A percentile compares a stretch with the other conserved stretches of the same genome.
phyloP scores from a whole-genome alignment of 2,888 invertebrate species.

The Drosophila putrida region DNA sequence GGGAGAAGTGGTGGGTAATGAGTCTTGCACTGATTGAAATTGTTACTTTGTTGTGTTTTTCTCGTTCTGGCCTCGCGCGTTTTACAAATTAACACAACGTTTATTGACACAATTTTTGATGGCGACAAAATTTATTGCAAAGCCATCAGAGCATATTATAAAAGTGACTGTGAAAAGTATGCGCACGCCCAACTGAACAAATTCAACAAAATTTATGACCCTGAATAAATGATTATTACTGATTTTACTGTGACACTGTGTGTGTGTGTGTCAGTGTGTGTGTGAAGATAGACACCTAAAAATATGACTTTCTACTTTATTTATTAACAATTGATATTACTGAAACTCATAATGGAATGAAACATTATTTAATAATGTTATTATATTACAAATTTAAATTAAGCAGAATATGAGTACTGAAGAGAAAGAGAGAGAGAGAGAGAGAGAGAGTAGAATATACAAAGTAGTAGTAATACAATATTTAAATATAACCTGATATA shows the following conservation, averaged over 20 bases:
- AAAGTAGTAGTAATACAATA: background rate
- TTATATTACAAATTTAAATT: background rate
- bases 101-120: conserved; percentile 37
- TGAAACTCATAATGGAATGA: background rate
- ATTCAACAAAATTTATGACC: conserved; percentile 7
- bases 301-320: background rate
- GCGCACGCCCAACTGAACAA: conserved; percentile 18
- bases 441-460: background rate
- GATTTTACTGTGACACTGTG: background rate
- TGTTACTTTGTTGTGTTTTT: conserved; percentile 19
- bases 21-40: conserved; percentile 44
- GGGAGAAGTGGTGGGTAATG: background rate
- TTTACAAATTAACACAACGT: conserved; percentile 43
- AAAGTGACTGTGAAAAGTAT: conserved; percentile 32
- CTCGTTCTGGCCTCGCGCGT: conserved; percentile 16
- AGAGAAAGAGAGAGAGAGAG: too few relatives aligned
- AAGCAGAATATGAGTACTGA: background rate
- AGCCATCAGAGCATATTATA: conserved; percentile 6
- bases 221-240: conserved; percentile 3
- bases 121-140: conserved; percentile 23
- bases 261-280: background rate
- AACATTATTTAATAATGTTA: background rate
- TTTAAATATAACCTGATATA: too few relatives aligned
- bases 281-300: background rate
- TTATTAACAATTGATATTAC: background rate